Base-by-base conservation (phyloP, 2,797 vertebrate genomes). In the Megalops cyprinoides region DNA sequence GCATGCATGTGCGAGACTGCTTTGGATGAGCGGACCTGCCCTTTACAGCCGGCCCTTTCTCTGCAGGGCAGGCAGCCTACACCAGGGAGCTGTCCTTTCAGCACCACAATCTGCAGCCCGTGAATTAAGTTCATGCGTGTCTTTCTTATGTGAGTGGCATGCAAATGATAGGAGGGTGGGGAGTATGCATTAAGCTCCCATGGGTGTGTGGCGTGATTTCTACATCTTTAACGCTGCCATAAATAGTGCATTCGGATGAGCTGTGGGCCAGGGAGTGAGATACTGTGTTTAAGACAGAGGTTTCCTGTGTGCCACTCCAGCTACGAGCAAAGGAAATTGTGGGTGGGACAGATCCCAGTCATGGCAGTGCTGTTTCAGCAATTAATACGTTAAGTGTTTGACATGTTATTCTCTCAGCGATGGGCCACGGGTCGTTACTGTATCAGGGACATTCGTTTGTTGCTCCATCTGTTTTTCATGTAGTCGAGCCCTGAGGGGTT, bases 141-240 rank as follows among this genome's bases (percentile, higher is more conserved):
- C 75, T 7, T 48, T 25, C 14, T 74, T 74, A 42, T 55, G 42
- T 74, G 42, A 53, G 42, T 18, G 69, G 49, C 53, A 56, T 67
- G 75, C 28, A 69, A 51, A n/a, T 37, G 28, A 58, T 73, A 46
- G 9, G 14, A 15, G 34, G 55, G 56, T 53, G 42, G 49, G 28
- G 69, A 55, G 4, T 46, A 3, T 49, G 20, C 12, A n/a, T 60
- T 25, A 42, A 48, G 79, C 42, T 34, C 34, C 62, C 18, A n/a
- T 37, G 7, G 34, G 48, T 4, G 56, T 42, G 42, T 18, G 3
- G 58, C 49, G 56, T 69, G 28, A 74, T 2, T 4, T n/a, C 6
- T 31, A 37, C 51, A 48, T 85, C 74, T 81, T 77, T 87, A 77
- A 87, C 78, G 84, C 80, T 37, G 67, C 83, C 86, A 87, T 84